These are phyloP conservation scores for Phataginus tricuspis DNA, from an alignment of 2,797 vertebrate genomes.

Conservation along the genomic window DNA sequence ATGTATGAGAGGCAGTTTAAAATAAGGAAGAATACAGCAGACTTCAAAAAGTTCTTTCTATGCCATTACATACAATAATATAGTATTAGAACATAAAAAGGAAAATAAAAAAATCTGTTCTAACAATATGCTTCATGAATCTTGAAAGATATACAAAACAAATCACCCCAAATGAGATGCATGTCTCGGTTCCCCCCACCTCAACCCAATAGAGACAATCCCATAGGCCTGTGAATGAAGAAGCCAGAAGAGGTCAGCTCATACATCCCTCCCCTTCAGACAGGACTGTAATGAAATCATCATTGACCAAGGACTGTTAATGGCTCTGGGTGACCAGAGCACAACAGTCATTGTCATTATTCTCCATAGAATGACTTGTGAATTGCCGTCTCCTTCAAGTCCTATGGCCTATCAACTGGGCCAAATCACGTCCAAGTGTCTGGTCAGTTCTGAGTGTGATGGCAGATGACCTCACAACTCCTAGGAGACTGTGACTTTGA, in stretches of 20 bases:
- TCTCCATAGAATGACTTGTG: neutral
- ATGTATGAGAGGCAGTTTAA: slow-evolving; percentile 63
- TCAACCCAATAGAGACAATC: neutral
- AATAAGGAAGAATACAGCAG: slow-evolving; percentile 69
- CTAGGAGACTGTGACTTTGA: neutral
- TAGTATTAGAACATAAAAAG: slow-evolving; percentile 81
- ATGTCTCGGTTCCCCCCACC: neutral
- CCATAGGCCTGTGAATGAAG: neutral
- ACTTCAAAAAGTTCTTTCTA: slow-evolving; percentile 76
- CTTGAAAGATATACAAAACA: slow-evolving; percentile 70
- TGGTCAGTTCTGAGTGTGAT: neutral
- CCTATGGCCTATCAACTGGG: neutral
- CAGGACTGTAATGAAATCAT: slow-evolving; percentile 54
- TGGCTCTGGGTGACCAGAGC: slow-evolving; percentile 11
- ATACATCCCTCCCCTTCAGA: neutral
- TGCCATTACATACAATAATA: slow-evolving; percentile 66
- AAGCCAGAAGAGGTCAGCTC: neutral
- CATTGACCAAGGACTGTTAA: neutral
- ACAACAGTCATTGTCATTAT: neutral
- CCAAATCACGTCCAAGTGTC: neutral
- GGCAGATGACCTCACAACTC: neutral
- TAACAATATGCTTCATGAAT: slow-evolving; percentile 70
- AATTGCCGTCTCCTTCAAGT: neutral
- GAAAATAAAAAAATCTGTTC: slow-evolving; percentile 80
- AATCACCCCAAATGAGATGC: slow-evolving; percentile 43